These are phyloP conservation scores for Lasioglossum villosulum DNA, from an alignment of 2,888 invertebrate genomes.

Conservation along the genomic window DNA sequence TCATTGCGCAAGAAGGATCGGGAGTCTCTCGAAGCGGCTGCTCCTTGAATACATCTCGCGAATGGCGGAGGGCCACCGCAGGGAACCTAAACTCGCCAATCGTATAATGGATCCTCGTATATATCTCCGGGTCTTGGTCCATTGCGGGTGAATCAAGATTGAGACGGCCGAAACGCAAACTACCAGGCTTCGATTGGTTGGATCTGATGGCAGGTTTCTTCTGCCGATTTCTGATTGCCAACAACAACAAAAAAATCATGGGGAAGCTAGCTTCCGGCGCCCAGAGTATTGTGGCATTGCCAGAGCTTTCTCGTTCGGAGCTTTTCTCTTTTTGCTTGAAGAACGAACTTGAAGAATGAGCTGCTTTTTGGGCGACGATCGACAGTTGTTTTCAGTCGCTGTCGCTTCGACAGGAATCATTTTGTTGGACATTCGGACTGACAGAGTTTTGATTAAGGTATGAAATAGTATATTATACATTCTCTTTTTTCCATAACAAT, in stretches of 20 bases:
- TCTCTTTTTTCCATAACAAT: background rate
- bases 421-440: background rate
- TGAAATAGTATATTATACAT: background rate
- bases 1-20: slow-evolving; percentile 50
- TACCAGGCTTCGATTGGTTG: slow-evolving; percentile 13
- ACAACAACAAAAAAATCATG: background rate
- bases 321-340: background rate
- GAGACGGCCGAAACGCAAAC: slow-evolving; percentile 33
- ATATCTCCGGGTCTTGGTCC: slow-evolving; percentile 30
- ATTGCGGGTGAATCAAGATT: slow-evolving; percentile 31
- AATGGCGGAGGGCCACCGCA: slow-evolving; percentile 26
- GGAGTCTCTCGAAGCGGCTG: slow-evolving; percentile 36
- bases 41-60: slow-evolving; percentile 39
- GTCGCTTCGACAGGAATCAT: background rate
- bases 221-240: background rate
- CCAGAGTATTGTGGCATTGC: slow-evolving; percentile 18
- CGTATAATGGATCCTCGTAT: slow-evolving; percentile 54
- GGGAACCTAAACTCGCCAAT: slow-evolving; percentile 59
- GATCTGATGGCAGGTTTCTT: background rate
- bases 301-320: slow-evolving; percentile 22
- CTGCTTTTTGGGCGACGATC: background rate
- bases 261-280: background rate
- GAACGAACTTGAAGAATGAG: background rate
- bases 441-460: background rate
- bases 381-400: background rate